Conservation (phyloP, 2,113 vertebrate species). For the Crotophaga sulcirostris region DNA sequence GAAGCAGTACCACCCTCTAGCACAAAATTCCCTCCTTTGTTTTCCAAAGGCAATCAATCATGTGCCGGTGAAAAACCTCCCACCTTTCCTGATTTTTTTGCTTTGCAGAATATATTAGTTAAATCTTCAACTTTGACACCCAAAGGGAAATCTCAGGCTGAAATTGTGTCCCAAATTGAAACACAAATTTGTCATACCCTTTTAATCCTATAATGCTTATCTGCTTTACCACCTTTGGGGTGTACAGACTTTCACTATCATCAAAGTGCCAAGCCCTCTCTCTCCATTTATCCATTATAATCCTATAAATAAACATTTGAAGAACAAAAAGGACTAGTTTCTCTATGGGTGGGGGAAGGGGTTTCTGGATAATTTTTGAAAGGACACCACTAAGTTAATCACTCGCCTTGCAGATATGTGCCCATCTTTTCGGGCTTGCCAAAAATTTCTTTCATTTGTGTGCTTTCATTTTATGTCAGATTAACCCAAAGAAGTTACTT, state of each 20-base stretch:
- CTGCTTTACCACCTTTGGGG: slow-evolving; percentile 34
- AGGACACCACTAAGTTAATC: slow-evolving; percentile 37
- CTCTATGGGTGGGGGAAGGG: background rate
- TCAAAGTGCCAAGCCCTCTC: slow-evolving; percentile 46
- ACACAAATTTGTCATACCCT: slow-evolving; percentile 1
- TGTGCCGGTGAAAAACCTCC: background rate
- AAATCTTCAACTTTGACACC: background rate
- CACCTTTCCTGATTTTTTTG: background rate
- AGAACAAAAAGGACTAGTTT: slow-evolving; percentile 43
- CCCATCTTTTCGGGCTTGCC: slow-evolving; percentile 7
- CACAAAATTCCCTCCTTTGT: background rate
- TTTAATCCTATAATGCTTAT: slow-evolving; percentile 63
- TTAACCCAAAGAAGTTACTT: slow-evolving; percentile 5
- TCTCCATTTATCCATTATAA: slow-evolving; percentile 33
- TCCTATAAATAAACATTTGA: slow-evolving; percentile 52
- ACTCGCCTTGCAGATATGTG: background rate
- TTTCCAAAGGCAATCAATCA: background rate
- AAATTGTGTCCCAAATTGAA: background rate
- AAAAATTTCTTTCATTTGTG: background rate
- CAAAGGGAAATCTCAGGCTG: slow-evolving; percentile 6
- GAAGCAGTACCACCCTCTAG: background rate
- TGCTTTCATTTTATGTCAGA: slow-evolving; percentile 51
- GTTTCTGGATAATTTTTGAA: slow-evolving; percentile 5
- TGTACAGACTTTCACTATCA: slow-evolving; percentile 40
- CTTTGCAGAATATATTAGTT: slow-evolving; percentile 16